These are phyloP conservation scores for Megaptera novaeangliae DNA, from an alignment of 2,113 vertebrate species.

Conservation along the genomic window DNA sequence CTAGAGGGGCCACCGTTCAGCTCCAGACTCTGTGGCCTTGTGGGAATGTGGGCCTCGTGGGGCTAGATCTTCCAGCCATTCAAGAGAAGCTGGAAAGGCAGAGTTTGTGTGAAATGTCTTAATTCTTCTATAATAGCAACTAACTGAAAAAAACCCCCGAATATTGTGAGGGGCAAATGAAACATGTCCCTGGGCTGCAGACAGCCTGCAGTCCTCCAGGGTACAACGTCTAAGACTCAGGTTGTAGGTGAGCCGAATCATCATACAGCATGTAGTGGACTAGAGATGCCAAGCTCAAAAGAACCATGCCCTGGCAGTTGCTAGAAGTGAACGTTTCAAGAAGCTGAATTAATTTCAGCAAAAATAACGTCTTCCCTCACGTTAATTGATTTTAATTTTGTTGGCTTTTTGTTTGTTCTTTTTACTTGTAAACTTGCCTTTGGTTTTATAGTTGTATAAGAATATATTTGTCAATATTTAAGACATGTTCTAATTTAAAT, in stretches of 20 bases:
- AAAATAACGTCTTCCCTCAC: neutral
- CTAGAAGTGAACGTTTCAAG: neutral
- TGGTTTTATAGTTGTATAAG: neutral
- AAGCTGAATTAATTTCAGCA: neutral
- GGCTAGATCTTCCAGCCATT: neutral
- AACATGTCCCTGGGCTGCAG: accelerated
- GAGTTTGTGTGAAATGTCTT: neutral
- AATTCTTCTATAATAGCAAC: neutral
- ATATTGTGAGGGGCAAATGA: neutral
- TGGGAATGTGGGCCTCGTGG: accelerated
- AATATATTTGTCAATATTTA: neutral
- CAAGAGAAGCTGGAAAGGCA: neutral
- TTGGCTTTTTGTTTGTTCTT: neutral
- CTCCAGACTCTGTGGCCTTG: too few relatives aligned
- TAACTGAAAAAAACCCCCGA: neutral
- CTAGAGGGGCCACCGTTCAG: neutral
- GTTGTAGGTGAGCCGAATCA: neutral
- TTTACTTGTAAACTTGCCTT: neutral
- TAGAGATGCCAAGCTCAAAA: neutral
- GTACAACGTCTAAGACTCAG: neutral
- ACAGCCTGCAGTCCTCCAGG: neutral
- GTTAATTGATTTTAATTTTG: neutral
- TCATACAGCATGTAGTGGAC: neutral
- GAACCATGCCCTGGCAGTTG: neutral
- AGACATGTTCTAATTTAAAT: neutral